Evolutionary conservation across 1,140 invertebrate species (phyloP).

Genomic region (Procambarus clarkii): DNA sequence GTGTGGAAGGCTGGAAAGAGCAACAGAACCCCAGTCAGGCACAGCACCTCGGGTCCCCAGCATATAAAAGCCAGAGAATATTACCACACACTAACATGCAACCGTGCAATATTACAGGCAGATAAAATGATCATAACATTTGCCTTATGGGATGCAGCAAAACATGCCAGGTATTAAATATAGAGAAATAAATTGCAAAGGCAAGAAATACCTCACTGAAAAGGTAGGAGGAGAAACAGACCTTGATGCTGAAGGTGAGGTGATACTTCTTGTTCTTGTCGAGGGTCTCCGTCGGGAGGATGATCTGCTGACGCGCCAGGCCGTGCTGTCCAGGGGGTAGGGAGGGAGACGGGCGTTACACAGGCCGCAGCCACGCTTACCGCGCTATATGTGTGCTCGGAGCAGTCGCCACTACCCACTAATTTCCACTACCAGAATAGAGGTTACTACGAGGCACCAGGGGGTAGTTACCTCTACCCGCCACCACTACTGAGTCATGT

Average conservation of each 20-base stretch:
- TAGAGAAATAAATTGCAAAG: neutral
- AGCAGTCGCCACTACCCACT: too few species aligned
- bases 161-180: neutral
- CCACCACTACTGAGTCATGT: too few species aligned
- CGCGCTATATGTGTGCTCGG: too few species aligned
- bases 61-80: neutral
- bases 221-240: neutral
- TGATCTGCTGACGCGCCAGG: conserved; percentile 87
- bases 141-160: too few species aligned
- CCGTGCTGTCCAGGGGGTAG: conserved; percentile 76
- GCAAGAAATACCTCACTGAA: neutral
- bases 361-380: neutral
- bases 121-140: too few species aligned
- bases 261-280: conserved; percentile 92
- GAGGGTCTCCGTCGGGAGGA: conserved; percentile 87
- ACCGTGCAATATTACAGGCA: neutral
- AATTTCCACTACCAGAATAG: too few species aligned
- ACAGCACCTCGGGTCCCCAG: neutral
- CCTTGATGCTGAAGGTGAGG: conserved; percentile 90
- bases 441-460: too few species aligned
- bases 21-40: neutral
- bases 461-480: too few species aligned
- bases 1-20: neutral
- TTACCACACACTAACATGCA: neutral
- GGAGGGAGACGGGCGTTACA: conserved; percentile 19